These are phyloP conservation scores for Gambusia yucatana DNA, from an alignment of 2,797 vertebrate species.

Conservation along the genomic window DNA sequence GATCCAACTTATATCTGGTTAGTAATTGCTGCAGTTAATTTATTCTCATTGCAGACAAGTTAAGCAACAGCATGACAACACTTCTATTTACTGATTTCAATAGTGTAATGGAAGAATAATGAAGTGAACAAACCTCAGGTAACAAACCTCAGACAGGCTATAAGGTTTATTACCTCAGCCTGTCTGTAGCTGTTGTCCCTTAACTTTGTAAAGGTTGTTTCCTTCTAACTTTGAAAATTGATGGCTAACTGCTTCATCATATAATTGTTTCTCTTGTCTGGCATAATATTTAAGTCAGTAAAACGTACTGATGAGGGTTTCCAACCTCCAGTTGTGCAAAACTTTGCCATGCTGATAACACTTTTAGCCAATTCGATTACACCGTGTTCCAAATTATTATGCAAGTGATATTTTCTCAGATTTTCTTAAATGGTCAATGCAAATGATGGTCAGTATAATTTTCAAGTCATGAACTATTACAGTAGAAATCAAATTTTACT, in stretches of 20 bases:
- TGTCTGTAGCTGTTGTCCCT: neutral
- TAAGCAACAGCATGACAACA: neutral
- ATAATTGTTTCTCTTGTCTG: neutral
- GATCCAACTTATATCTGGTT: neutral
- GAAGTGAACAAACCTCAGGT: neutral
- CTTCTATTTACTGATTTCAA: neutral
- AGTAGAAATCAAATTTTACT: too few species aligned
- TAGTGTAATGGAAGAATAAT: neutral
- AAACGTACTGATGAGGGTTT: neutral
- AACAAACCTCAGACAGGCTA: neutral
- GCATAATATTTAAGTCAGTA: neutral
- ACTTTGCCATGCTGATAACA: neutral
- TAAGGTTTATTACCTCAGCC: neutral
- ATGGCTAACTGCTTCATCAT: neutral
- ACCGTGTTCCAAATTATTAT: too few species aligned
- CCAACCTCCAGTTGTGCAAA: neutral
- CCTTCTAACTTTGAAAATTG: neutral
- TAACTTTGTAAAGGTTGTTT: neutral
- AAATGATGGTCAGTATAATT: too few species aligned
- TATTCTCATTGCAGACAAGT: neutral
- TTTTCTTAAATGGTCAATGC: too few species aligned
- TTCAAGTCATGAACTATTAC: too few species aligned
- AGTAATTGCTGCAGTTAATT: neutral
- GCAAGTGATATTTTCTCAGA: too few species aligned
- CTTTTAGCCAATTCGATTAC: neutral